phyloP scores from a whole-genome alignment of 1,140 invertebrate genomes.

The Lysiphlebus fabarum region DNA sequence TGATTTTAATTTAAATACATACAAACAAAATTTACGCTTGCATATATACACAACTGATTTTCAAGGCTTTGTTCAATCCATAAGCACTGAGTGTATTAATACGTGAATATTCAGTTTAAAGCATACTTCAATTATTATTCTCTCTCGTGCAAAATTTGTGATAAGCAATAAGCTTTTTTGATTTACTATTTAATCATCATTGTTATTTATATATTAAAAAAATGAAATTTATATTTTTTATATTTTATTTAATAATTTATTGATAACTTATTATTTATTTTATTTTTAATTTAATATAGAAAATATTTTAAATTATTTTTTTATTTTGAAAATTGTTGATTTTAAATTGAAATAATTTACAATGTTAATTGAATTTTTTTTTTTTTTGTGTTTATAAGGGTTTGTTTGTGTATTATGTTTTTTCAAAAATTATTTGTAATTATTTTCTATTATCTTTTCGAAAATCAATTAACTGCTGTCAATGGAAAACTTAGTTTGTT shows the following conservation, averaged over 20 bases:
- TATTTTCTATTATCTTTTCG: neutral
- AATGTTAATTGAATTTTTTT: neutral
- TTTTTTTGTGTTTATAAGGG: neutral
- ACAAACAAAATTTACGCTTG: neutral
- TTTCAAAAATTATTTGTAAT: neutral
- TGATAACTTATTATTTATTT: no score
- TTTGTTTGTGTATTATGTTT: neutral
- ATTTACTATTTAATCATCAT: no score
- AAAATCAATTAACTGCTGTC: constrained; percentile 12
- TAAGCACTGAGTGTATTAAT: constrained; percentile 18
- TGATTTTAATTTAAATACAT: neutral
- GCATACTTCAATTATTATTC: neutral
- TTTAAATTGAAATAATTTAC: no score
- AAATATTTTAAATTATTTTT: no score
- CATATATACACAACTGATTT: no score
- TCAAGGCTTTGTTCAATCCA: no score
- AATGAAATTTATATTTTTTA: no score
- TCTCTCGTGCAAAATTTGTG: constrained; percentile 11
- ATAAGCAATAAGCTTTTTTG: constrained; percentile 25
- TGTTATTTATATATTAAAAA: no score
- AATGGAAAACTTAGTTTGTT: constrained; percentile 3
- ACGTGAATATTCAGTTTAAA: constrained; percentile 25
- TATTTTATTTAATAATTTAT: no score
- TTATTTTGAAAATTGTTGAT: no score
- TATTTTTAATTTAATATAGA: no score